Evolutionary conservation across 2,113 vertebrate genomes (phyloP), one percentile per base, ranked within the genome.

Genomic region (Erinaceus europaeus): DNA sequence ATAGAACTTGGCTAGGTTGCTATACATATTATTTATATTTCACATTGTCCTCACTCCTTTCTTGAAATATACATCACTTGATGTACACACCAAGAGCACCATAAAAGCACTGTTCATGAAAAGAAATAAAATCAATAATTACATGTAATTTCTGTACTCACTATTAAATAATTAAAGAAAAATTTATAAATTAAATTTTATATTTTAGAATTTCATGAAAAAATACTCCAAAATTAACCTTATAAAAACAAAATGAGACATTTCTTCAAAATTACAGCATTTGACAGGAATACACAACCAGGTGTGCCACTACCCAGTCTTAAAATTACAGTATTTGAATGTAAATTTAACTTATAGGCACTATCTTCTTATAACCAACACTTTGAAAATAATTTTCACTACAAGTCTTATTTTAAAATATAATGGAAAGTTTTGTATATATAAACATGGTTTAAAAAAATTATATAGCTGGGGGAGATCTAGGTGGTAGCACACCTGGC

Each of bases 161-260:
- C 50, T 81, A 38, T 83, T 85, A 82, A 87, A 75, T 78, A 92
- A 75, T 13, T 29, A 40, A 77, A 2, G 21, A 55, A 38, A 46
- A 74, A 57, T 53, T 75, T 12, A 72, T 85, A 85, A 68, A 25
- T 80, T 89, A 82, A 86, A 68, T 38, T 53, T n/a, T 21, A 62
- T 23, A 36, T 55, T 65, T 82, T 27, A 68, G n/a, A 90, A 72
- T n/a, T 53, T 4, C 50, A 53, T 14, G 4, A 46, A 81, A 79
- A 83, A 38, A 10, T 77, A 69, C 18, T 82, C 27, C 40, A 36
- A 72, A 82, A 72, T 62, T 23, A 71, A 71, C 50, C 27, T 76
- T 83, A 8, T 55, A 88, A n/a, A 65, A 11, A 87, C 84, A 64
- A 13, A 75, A 59, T 52, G 32, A 72, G 44, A 76, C 21, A 61